Evolutionary conservation across 2,113 vertebrate genomes (phyloP), one percentile per base, ranked within the genome.

Genomic region (Taxidea taxus): DNA sequence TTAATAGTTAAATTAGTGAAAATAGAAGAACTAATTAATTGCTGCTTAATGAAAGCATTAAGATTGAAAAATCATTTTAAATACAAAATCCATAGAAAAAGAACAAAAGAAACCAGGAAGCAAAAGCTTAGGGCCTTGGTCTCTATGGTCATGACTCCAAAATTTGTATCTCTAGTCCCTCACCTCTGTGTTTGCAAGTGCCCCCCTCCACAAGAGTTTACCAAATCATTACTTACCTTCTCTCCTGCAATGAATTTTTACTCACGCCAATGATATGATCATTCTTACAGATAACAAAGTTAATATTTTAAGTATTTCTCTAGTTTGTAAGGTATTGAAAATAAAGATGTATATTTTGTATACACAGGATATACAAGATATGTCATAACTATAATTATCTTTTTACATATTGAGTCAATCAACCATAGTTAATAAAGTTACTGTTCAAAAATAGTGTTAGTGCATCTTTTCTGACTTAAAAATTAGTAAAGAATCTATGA

Each of bases 71-170:
- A 77, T 77, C 9, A 81, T 90, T 64, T 90, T 60, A 75, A 94
- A 85, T 93, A 78, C 16, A n/a, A 54, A 96, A 90, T 84, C 27
- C 62, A 60, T 95, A 93, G 27, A 90, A 29, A 91, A 96, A 83
- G 81, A 95, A 44, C 49, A 94, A 83, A 90, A 84, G 39, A 88
- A 87, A 12, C 90, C 8, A 54, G 7, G 13, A 3, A 64, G 34
- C 84, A 51, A 92, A 90, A 68, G 15, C 20, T 49, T 58, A 37
- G 14, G 29, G 75, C 42, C n/a, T 66, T 85, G 2, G 21, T 47
- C 31, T 51, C n/a, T 68, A 3, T 66, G 23, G 1, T 64, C 9
- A 44, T 81, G 47, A 56, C 60, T 84, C 62, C 31, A 87, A 83
- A 83, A 10, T 42, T 47, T 56, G 9, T 60, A 27, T 70, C 21